These are phyloP conservation scores for Galaxea fascicularis DNA, from an alignment of 92 coral and sea anemone genomes.

Conservation along the genomic window DNA sequence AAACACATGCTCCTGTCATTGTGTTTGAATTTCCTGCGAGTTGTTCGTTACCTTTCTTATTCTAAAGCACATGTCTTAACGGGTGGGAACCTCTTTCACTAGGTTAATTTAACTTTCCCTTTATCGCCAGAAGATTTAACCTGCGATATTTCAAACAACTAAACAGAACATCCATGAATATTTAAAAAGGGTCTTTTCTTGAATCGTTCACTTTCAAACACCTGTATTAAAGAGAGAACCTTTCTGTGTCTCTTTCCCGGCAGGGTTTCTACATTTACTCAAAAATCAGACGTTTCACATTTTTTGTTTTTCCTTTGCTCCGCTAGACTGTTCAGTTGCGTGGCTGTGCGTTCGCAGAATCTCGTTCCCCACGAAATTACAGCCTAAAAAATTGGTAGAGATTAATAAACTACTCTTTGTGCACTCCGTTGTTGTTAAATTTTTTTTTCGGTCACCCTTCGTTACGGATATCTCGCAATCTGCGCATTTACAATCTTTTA, in stretches of 20 bases:
- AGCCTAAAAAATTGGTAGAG: conserved; percentile 28
- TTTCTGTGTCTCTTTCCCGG: neutral
- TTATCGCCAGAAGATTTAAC: conserved; percentile 41
- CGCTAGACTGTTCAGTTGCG: conserved; percentile 1
- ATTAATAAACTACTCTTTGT: conserved; percentile 34
- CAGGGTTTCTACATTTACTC: conserved; percentile 7
- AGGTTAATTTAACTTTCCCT: conserved; percentile 41
- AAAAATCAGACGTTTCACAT: neutral
- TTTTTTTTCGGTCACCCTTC: conserved; percentile 12
- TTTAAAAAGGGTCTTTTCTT: conserved; percentile 55
- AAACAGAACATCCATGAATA: conserved; percentile 50
- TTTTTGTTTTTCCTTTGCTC: neutral
- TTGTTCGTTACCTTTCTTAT: conserved; percentile 25
- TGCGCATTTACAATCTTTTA: conserved; percentile 31
- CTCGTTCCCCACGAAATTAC: conserved; percentile 33
- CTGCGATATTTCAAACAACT: conserved; percentile 48
- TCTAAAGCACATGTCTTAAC: conserved; percentile 41
- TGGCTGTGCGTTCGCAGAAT: neutral
- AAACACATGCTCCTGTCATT: conserved; percentile 20
- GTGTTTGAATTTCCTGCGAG: conserved; percentile 34
- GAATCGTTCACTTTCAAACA: conserved; percentile 50
- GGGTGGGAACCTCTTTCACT: conserved; percentile 41
- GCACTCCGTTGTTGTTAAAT: conserved; percentile 9
- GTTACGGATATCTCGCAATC: conserved; percentile 33
- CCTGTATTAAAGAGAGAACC: conserved; percentile 58